Conservation (phyloP, 2,888 invertebrate genomes). For the Stenotaenia linearis region DNA sequence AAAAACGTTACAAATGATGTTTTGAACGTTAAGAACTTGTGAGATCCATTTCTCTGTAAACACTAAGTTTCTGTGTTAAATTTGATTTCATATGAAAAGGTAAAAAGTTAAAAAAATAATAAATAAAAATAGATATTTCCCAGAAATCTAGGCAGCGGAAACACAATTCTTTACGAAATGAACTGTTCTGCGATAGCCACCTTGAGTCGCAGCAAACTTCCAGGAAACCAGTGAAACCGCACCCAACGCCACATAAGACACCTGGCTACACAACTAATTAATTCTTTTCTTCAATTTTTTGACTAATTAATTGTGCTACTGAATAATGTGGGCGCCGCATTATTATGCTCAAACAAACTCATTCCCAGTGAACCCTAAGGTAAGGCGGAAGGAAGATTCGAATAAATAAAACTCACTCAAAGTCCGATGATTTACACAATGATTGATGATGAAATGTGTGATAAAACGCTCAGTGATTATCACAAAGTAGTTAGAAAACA, state of each 20-base stretch:
- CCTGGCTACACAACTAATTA: background rate
- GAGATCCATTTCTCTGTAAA: too few relatives aligned
- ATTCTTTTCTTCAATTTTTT: background rate
- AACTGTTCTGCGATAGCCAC: background rate
- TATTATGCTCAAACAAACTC: too few relatives aligned
- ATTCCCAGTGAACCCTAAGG: too few relatives aligned
- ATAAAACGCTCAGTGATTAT: background rate
- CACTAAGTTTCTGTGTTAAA: too few relatives aligned
- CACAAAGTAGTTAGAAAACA: background rate
- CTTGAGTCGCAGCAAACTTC: background rate
- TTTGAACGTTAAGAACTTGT: too few relatives aligned
- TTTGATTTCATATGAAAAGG: too few relatives aligned
- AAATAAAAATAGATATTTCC: background rate
- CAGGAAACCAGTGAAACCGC: background rate
- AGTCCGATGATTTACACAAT: background rate
- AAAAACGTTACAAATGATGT: background rate
- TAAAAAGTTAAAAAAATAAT: too few relatives aligned
- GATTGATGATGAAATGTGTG: background rate
- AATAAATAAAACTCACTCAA: background rate
- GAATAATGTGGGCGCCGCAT: too few relatives aligned
- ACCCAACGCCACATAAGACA: constrained; percentile 2
- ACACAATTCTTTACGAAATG: constrained; percentile 4
- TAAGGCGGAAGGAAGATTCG: background rate
- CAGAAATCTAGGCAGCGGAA: background rate
- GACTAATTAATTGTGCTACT: background rate